Percentiles rank a stretch among this genome's conserved stretches.
phyloP scores from a whole-genome alignment of 2,797 vertebrate genomes.

The Notoglanidium macrostoma region DNA sequence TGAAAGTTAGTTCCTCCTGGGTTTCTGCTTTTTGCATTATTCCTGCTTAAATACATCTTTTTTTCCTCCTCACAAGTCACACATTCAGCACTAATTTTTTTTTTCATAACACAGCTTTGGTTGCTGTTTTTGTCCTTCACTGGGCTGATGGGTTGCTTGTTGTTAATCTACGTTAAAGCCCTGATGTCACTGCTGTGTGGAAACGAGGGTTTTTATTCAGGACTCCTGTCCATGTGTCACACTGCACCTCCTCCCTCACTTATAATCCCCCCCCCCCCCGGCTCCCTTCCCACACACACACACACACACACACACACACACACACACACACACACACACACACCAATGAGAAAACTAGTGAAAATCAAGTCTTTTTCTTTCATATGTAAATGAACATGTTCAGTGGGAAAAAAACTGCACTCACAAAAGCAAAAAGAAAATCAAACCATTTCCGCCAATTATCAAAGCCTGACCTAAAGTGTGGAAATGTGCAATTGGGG shows the following conservation, averaged over 20 bases:
- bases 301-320: neutral
- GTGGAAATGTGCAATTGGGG: constrained; percentile 72
- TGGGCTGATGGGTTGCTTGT: constrained; percentile 71
- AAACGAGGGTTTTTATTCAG: constrained; percentile 50
- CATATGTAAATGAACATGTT: constrained; percentile 69
- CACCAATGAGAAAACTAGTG: constrained; percentile 33
- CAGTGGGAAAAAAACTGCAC: neutral
- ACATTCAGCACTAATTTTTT: constrained; percentile 65
- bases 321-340: constrained; percentile 13
- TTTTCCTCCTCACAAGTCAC: constrained; percentile 62
- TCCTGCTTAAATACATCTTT: constrained; percentile 54
- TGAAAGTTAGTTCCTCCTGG: constrained; percentile 94
- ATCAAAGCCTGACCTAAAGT: constrained; percentile 53
- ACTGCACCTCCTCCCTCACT: constrained; percentile 45
- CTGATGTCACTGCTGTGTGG: constrained; percentile 66
- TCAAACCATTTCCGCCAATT: constrained; percentile 65
- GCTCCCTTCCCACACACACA: neutral
- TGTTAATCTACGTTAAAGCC: constrained; percentile 78
- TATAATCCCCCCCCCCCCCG: constrained; percentile 65
- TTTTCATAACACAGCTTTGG: constrained; percentile 43
- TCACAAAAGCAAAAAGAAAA: constrained; percentile 56
- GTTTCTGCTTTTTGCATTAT: constrained; percentile 53
- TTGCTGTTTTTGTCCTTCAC: constrained; percentile 69
- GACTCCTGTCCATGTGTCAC: neutral
- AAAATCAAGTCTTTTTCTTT: constrained; percentile 59